These are phyloP conservation scores for Brachystomella parvula DNA, from an alignment of 1,140 invertebrate genomes.

Conservation along the genomic window DNA sequence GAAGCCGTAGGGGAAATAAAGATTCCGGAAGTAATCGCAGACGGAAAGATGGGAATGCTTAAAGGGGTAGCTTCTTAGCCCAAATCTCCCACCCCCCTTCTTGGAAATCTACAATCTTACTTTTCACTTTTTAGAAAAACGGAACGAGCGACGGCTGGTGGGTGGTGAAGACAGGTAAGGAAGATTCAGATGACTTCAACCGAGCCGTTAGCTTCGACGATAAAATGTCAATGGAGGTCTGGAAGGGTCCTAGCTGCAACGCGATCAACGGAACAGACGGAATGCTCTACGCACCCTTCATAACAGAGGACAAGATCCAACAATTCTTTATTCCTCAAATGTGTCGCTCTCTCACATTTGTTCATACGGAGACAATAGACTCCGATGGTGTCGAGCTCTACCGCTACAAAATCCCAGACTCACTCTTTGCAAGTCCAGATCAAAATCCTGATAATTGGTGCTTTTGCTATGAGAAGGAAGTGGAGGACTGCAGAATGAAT, in stretches of 20 bases:
- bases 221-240: background rate
- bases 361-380: too few relatives aligned
- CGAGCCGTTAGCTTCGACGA: background rate
- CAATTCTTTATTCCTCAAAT: background rate
- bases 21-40: background rate
- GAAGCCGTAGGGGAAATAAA: conserved; percentile 1
- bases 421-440: background rate
- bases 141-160: conserved; percentile 8
- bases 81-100: background rate
- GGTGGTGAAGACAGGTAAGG: background rate
- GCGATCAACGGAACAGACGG: conserved; percentile 16
- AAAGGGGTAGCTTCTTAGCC: background rate
- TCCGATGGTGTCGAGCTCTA: too few relatives aligned
- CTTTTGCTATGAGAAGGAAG: conserved; percentile 1
- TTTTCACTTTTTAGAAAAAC: conserved; percentile 7
- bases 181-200: background rate
- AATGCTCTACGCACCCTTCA: conserved; percentile 10
- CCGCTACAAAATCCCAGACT: background rate
- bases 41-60: conserved; percentile 12
- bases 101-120: background rate
- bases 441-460: conserved; percentile 17
- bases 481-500: background rate
- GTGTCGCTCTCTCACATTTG: background rate
- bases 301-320: background rate
- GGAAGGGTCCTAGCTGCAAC: conserved; percentile 9